Evolutionary conservation across 2,113 vertebrate genomes (phyloP).

Genomic region (Phasianus colchicus): DNA sequence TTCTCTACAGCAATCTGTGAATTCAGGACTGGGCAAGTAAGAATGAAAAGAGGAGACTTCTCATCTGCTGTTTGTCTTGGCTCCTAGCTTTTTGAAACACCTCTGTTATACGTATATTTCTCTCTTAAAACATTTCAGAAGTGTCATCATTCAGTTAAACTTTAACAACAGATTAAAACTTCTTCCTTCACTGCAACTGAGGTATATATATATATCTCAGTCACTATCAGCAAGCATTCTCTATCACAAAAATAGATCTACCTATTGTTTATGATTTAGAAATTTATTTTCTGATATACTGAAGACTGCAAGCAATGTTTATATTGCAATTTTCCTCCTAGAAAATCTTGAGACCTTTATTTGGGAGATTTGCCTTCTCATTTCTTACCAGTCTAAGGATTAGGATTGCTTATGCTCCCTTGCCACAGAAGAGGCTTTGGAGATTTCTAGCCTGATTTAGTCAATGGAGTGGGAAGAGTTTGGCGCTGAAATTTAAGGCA

Average conservation of each 20-base stretch:
- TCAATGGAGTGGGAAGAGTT: slow-evolving; percentile 20
- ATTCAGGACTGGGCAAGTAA: not conserved
- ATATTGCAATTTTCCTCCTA: not conserved
- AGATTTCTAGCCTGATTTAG: slow-evolving; percentile 64
- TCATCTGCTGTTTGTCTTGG: not conserved
- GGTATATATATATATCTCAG: not conserved
- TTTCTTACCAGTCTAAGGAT: slow-evolving; percentile 34
- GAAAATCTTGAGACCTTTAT: not conserved
- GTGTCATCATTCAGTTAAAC: not conserved
- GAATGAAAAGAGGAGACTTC: not conserved
- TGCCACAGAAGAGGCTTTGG: slow-evolving; percentile 55
- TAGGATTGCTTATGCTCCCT: slow-evolving; percentile 30
- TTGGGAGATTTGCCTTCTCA: not conserved
- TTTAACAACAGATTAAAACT: not conserved
- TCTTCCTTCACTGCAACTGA: not conserved
- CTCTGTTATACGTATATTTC: fast-evolving
- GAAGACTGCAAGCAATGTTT: not conserved
- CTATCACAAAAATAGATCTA: not conserved
- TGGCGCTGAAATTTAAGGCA: slow-evolving; percentile 64
- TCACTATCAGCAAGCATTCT: fast-evolving
- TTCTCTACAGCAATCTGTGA: not conserved
- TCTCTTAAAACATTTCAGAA: not conserved
- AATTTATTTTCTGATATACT: not conserved
- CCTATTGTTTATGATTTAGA: not conserved
- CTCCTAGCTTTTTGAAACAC: not conserved